Base-by-base conservation (phyloP, 2,888 invertebrate genomes). In the Eupelmus urozonus region DNA sequence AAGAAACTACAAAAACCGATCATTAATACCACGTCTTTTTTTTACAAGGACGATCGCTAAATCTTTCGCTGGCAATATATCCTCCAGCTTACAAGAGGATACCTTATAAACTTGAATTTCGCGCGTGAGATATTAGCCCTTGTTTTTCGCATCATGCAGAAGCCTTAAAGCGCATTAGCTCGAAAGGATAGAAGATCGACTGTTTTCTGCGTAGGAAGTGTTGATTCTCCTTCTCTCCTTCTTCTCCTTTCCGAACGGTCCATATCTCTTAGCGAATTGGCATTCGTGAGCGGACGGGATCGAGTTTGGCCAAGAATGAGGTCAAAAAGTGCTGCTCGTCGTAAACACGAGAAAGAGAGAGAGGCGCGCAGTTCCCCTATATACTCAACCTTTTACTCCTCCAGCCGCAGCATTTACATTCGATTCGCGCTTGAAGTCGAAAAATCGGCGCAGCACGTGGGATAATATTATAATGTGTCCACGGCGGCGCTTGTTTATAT, bases 221-320 rank as follows among this genome's bases (percentile, higher is more conserved):
- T 65, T 18, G 2, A 51, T 51, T 65, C 27, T 49, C 40, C 42
- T n/a, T 40, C 40, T 7, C 11, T 18, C 51, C n/a, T n/a, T n/a
- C n/a, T 34, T 34, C 9, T 34, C 25, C 27, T 25, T 7, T 7
- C 16, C 11, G 1, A 16, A n/a, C 9, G 25, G 23, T 55, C 20
- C 40, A 29, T 25, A 60, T 29, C 27, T 49, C 20, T 71, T 20
- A 71, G 49, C 29, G 60, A 60, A 60, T 51, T 27, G 25, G 16
- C n/a, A 18, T 51, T 55, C 40, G 4, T 34, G 40, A 18, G n/a
- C 27, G 1, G 59, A 59, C 11, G 59, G n/a, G 34, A 34, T n/a
- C n/a, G n/a, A n/a, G n/a, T n/a, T 57, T 42, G 11, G 27, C 7
- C 20, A 16, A 29, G 9, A 29, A 11, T 60, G 27, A 70, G 20